phyloP scores from a whole-genome alignment of 1,140 invertebrate genomes.

The Lethrus apterus region DNA sequence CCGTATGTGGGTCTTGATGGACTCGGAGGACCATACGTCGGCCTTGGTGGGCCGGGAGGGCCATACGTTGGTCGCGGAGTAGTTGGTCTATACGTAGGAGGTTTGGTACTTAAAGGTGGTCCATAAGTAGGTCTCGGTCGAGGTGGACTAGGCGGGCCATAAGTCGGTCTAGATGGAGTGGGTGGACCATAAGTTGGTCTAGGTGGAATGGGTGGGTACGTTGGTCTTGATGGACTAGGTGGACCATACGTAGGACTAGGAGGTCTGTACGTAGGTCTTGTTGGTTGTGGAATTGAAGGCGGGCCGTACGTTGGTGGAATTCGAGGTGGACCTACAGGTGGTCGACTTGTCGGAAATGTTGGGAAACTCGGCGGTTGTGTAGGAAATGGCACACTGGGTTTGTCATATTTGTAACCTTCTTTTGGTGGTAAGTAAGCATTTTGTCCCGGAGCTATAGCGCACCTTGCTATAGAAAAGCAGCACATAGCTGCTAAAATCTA shows the following conservation, averaged over 20 bases:
- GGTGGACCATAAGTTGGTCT: conserved; percentile 9
- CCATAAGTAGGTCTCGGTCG: conserved; percentile 7
- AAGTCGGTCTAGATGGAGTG: conserved; percentile 4
- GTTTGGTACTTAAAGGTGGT: conserved; percentile 9
- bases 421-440: conserved; percentile 56
- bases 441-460: conserved; percentile 45
- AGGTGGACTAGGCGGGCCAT: conserved; percentile 3
- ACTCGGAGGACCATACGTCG: conserved; percentile 27
- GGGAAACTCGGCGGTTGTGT: conserved; percentile 20
- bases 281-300: conserved; percentile 14
- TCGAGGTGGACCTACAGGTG: conserved; percentile 12
- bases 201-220: conserved; percentile 18
- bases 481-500: conserved; percentile 40
- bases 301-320: conserved; percentile 14
- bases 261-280: conserved; percentile 1
- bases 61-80: conserved; percentile 16
- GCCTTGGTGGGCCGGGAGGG: conserved; percentile 15
- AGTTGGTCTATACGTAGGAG: conserved; percentile 16
- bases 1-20: conserved; percentile 22
- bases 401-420: conserved; percentile 47
- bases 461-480: conserved; percentile 35
- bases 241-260: conserved; percentile 20
- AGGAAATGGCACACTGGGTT: conserved; percentile 50
- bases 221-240: conserved; percentile 28
- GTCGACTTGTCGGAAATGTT: no score